phyloP scores from a whole-genome alignment of 92 coral and sea anemone species.

The Ricordea florida region DNA sequence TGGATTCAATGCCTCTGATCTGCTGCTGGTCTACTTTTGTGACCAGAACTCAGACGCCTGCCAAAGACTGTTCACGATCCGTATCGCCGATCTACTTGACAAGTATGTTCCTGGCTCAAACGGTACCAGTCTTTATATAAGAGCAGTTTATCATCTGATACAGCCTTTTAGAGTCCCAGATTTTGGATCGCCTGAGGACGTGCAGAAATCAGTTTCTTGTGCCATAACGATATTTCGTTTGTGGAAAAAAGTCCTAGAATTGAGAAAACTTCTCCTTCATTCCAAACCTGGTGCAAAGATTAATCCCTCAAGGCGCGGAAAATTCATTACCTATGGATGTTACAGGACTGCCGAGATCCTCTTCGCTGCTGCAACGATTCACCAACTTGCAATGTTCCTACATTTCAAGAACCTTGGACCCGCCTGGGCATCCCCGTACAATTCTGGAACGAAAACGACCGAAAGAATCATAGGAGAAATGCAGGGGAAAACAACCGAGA shows the following conservation, averaged over 20 bases:
- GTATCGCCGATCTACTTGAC: conserved; percentile 12
- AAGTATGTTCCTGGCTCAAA: conserved; percentile 41
- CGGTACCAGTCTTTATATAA: conserved; percentile 43
- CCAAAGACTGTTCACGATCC: conserved; percentile 7
- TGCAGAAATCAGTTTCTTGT: conserved; percentile 52
- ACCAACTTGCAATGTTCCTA: conserved; percentile 56
- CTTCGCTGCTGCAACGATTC: conserved; percentile 21
- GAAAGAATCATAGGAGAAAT: conserved; percentile 35
- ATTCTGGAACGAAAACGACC: conserved; percentile 57
- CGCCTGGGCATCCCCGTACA: conserved; percentile 44
- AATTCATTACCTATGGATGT: conserved; percentile 32
- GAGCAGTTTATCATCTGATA: conserved; percentile 43
- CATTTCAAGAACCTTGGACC: conserved; percentile 37
- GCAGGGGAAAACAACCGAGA: conserved; percentile 39
- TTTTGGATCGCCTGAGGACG: conserved; percentile 43
- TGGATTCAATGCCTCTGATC: conserved; percentile 43
- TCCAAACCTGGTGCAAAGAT: conserved; percentile 28
- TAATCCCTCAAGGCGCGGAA: conserved; percentile 24
- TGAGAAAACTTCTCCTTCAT: conserved; percentile 27
- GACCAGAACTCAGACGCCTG: conserved; percentile 51
- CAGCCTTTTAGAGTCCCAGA: conserved; percentile 30
- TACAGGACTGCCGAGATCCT: conserved; percentile 42
- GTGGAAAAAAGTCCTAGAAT: conserved; percentile 23
- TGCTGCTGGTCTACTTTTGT: conserved; percentile 36
- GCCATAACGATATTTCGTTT: conserved; percentile 34